Evolutionary conservation across 1,140 invertebrate species (phyloP), one percentile per base, ranked within the genome.

Genomic region (Zelostemma sp.): DNA sequence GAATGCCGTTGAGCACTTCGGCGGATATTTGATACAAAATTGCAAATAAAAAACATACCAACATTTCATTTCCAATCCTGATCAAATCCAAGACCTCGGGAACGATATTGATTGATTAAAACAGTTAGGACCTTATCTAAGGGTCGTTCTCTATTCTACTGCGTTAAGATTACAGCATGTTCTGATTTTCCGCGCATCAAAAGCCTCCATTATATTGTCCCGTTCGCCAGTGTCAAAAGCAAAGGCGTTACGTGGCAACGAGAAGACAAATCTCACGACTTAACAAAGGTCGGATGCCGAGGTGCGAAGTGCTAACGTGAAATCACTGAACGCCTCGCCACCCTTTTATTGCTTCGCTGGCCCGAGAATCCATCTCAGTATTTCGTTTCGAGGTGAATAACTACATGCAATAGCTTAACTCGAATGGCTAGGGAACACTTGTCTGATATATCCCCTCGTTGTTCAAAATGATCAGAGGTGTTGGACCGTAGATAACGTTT

Each of bases 291-390:
- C 68, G 68, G 62, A 66, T 58, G 41, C 53, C 49, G 68, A 63
- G 66, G 66, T 69, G 66, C 58, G 66, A 71, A 66, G 60, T 65
- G 50, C 50, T 62, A 71, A 51, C 60, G 47, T 63, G 53, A 49
- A 70, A 70, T 70, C 54, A 68, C 53, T 64, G 68, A 66, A 71
- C 62, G 68, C 68, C 68, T 71, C 62, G 49, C 47, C 68, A 66
- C 62, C 59, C 68, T 71, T 71, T 71, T 71, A 71, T 71, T 71
- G 63, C 68, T 71, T 66, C 63, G 59, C 48, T 71, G 58, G 62
- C 68, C 58, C 68, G 58, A 66, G 62, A 71, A 71, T 66, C 48
- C 55, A 59, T 55, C 45, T 59, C 59, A 63, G 62, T 63, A 71
- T 71, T 66, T 66, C 68, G 68, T 66, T 71, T 66, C 59, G 54